These are phyloP conservation scores for Anolis apletophallus DNA, from an alignment of 2,797 vertebrate genomes.

Conservation along the genomic window DNA sequence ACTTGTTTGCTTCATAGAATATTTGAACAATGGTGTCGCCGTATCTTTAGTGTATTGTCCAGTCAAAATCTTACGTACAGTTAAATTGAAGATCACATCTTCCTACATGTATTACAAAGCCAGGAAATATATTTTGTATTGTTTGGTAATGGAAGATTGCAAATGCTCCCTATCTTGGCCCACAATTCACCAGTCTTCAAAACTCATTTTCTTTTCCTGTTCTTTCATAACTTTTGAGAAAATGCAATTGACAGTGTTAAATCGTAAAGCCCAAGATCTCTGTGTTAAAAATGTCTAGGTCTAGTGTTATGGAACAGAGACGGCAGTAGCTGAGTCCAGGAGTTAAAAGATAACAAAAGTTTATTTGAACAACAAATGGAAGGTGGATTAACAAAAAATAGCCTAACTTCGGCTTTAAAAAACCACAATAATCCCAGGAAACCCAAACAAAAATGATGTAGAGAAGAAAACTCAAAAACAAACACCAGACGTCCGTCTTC, in stretches of 20 bases:
- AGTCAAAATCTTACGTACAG: not conserved
- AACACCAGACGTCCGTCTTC: too few relatives aligned
- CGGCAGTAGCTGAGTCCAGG: too few relatives aligned
- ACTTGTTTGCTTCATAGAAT: not conserved
- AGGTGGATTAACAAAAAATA: too few relatives aligned
- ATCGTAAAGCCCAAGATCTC: not conserved
- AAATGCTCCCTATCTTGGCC: not conserved
- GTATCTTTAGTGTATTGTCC: not conserved
- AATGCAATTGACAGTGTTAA: not conserved
- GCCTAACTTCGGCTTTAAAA: too few relatives aligned
- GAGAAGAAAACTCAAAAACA: too few relatives aligned
- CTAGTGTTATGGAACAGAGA: too few relatives aligned
- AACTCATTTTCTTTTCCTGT: not conserved
- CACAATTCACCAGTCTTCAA: not conserved
- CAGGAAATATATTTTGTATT: not conserved
- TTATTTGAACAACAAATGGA: too few relatives aligned
- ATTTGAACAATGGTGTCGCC: not conserved
- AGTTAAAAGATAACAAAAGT: too few relatives aligned
- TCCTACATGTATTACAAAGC: not conserved
- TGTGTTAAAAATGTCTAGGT: not conserved
- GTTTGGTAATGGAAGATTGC: not conserved
- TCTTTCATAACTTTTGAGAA: too few relatives aligned
- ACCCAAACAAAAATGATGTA: too few relatives aligned
- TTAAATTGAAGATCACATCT: not conserved
- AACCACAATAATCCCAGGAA: too few relatives aligned